A percentile compares a stretch with the other conserved stretches of the same genome.
Conservation (phyloP, 2,797 vertebrate genomes). For the Gila robusta region DNA sequence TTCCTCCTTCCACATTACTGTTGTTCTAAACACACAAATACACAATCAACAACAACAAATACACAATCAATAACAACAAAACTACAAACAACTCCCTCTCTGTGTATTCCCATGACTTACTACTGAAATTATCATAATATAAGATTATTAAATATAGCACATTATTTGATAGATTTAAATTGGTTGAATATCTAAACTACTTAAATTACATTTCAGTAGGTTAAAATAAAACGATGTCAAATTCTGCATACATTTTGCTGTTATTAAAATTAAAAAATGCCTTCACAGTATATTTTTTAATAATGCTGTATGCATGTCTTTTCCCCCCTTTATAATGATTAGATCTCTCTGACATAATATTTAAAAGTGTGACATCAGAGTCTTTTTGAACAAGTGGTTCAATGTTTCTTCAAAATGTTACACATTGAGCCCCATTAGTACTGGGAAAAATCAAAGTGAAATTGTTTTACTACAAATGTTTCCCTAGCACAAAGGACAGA, state of each 20-base stretch:
- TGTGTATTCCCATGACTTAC: neutral
- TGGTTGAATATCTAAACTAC: neutral
- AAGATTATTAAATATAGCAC: neutral
- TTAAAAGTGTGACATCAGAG: neutral
- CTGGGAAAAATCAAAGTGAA: neutral
- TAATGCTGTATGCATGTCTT: neutral
- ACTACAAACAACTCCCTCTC: neutral
- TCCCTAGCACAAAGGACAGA: neutral
- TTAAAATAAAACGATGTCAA: neutral
- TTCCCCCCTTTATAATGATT: neutral
- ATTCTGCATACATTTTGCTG: neutral
- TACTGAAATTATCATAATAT: neutral
- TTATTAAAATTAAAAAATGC: neutral
- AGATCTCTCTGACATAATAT: neutral
- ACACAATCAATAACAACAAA: neutral
- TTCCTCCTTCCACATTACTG: conserved; percentile 83
- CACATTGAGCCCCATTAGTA: neutral
- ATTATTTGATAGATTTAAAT: neutral
- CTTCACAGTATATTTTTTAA: neutral
- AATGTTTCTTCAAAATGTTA: neutral
- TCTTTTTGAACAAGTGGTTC: neutral
- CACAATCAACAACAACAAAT: neutral
- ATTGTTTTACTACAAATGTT: neutral
- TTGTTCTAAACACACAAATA: conserved; percentile 74
- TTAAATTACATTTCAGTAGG: neutral